Conservation (phyloP, 2,797 vertebrate genomes). For the Pseudomugil tenellus region DNA sequence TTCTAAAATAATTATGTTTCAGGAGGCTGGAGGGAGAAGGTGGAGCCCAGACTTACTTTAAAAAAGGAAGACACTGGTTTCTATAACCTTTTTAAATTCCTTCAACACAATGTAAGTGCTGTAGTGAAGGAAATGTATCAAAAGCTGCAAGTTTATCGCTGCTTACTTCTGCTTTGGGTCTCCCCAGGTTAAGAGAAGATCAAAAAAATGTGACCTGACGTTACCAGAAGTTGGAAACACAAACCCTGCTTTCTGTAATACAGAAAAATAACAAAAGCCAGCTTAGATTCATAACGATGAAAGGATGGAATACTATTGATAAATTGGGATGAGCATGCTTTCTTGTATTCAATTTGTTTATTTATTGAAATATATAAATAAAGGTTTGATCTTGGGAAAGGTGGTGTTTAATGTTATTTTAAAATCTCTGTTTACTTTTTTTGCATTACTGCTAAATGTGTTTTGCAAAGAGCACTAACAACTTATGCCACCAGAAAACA, state of each 20-base stretch:
- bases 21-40: slow-evolving; percentile 84
- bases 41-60: slow-evolving; percentile 78
- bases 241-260: not conserved
- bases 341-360: too few relatives aligned
- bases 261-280: not conserved
- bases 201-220: slow-evolving; percentile 63
- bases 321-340: too few relatives aligned
- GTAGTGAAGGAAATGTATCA: not conserved
- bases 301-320: too few relatives aligned
- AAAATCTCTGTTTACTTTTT: too few relatives aligned
- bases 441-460: too few relatives aligned
- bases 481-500: too few relatives aligned
- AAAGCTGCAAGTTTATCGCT: not conserved
- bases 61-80: slow-evolving; percentile 86
- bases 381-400: too few relatives aligned
- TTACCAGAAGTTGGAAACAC: not conserved
- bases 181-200: slow-evolving; percentile 50
- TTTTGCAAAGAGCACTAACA: too few relatives aligned
- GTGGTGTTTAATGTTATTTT: too few relatives aligned
- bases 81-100: slow-evolving; percentile 75
- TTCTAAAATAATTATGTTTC: slow-evolving; percentile 16
- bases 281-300: not conserved
- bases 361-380: too few relatives aligned
- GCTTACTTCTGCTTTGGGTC: slow-evolving; percentile 8
- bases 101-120: slow-evolving; percentile 76